Evolutionary conservation across 2,888 invertebrate genomes (phyloP), one percentile per base, ranked within the genome.

Genomic region (Cataglyphis altisquamis): DNA sequence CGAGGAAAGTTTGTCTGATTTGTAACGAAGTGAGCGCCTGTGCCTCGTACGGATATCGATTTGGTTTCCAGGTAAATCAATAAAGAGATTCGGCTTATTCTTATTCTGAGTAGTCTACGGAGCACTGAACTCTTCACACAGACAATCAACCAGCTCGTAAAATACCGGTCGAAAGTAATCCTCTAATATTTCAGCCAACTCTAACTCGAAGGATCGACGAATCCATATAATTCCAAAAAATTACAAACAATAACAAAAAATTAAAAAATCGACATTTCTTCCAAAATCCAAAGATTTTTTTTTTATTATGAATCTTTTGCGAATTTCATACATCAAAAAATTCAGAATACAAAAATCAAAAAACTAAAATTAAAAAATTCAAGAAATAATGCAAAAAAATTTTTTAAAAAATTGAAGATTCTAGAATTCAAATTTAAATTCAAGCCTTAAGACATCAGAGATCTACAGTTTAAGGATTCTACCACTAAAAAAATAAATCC

Each of bases 11-110:
- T 48, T 91, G 81, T 84, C 89, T 83, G 90, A 91, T 91, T 72
- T 84, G 89, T 87, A 91, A 92, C 93, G 91, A 92, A 93, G 93
- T 90, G 90, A 92, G 90, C 90, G 89, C 90, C 89, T 88, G 92
- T 92, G 88, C 92, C 93, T 90, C 92, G 91, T 89, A 92, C 92
- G 91, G 90, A 90, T 92, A 93, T 94, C 92, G 94, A 94, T 94
- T 94, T 89, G 90, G 91, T 92, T 92, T 92, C 92, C 89, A 89
- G 87, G 90, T 90, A 88, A 93, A 93, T 93, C 93, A 93, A 93
- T 93, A 92, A 87, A 87, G 74, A 84, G 85, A 92, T 92, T 92
- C 84, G 87, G 80, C 85, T 89, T 77, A 88, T 90, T 90, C 88
- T 90, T 90, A 90, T 90, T 90, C 80, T 60, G 72, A 84, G 25